Evolutionary conservation across 1,140 invertebrate genomes (phyloP), one percentile per base, ranked within the genome.

Genomic region (Branchinecta lynchi): DNA sequence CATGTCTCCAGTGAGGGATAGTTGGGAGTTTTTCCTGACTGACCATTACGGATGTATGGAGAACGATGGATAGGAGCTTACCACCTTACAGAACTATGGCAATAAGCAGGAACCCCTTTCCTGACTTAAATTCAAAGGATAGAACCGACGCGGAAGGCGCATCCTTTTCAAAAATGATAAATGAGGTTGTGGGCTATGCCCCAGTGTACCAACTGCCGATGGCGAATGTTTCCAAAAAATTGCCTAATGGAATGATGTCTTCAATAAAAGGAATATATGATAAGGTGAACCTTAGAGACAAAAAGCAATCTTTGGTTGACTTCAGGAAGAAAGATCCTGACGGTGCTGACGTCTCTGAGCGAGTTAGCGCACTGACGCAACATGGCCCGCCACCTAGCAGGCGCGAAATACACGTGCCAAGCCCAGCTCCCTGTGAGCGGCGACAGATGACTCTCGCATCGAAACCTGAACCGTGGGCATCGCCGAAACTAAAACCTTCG

Each of bases 111-210:
- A 32, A 32, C 32, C 32, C 32, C 32, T 32, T 32, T 32, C 32
- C 32, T 32, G 32, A 32, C 32, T 32, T 32, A 32, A 32, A 32
- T 32, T 32, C 32, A 32, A 32, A 32, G 32, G 32, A 32, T 32
- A 60, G 51, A 60, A 60, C 51, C 12, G 51, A 60, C 51, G 51
- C 51, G 12, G 51, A 60, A 60, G 51, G 51, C 12, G 12, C 51
- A 20, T 60, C 51, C 12, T 60, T 60, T 60, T 60, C 51, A 12
- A 60, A 60, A 15, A 12, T 60, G 51, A 60, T 60, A 60, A 60
- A 60, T 60, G 51, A 60, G 17, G 17, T 60, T 60, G 51, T 60
- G 12, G 51, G 51, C 51, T 60, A 60, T 60, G 51, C 51, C 17
- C 51, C 51, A 12, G 51, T 60, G 51, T 60, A 32, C 32, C 32